A percentile compares a stretch with the other conserved stretches of the same genome.
Conservation (phyloP, 92 coral and sea anemone genomes). For the Porites cylindrica region DNA sequence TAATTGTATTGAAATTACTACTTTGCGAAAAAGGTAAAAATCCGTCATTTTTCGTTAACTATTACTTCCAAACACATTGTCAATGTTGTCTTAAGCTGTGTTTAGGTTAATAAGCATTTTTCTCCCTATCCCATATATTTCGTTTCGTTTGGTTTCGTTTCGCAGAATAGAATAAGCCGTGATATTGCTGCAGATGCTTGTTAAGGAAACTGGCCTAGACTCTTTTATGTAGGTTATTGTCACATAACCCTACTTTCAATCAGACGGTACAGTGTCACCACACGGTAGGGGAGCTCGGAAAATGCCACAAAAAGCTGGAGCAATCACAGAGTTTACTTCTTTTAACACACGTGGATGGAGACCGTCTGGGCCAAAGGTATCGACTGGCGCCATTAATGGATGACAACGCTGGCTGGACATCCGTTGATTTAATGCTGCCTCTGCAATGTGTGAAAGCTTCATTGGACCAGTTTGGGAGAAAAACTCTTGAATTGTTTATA, state of each 20-base stretch:
- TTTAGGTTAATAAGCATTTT: too few relatives aligned
- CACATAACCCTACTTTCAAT: not conserved
- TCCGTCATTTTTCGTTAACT: too few relatives aligned
- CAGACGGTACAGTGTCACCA: not conserved
- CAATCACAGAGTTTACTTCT: not conserved
- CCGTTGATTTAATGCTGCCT: slow-evolving; percentile 1
- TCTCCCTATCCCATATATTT: too few relatives aligned
- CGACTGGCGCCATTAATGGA: slow-evolving; percentile 36
- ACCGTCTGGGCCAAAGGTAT: not conserved
- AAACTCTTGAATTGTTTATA: slow-evolving; percentile 10
- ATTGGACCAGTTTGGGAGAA: slow-evolving; percentile 14
- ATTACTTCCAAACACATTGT: too few relatives aligned
- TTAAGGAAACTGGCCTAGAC: not conserved
- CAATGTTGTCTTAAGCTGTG: too few relatives aligned
- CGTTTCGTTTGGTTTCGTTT: too few relatives aligned
- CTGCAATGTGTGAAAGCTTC: not conserved
- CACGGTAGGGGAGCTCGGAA: too few relatives aligned
- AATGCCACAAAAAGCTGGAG: slow-evolving; percentile 3
- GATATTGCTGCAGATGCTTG: too few relatives aligned
- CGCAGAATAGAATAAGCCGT: too few relatives aligned
- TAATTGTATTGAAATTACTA: too few relatives aligned
- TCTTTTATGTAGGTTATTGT: not conserved
- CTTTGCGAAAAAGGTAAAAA: too few relatives aligned
- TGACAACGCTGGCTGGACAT: not conserved
- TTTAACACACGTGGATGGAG: slow-evolving; percentile 2